These are phyloP conservation scores for Lasius fuliginosus DNA, from an alignment of 2,888 invertebrate species.

Conservation along the genomic window DNA sequence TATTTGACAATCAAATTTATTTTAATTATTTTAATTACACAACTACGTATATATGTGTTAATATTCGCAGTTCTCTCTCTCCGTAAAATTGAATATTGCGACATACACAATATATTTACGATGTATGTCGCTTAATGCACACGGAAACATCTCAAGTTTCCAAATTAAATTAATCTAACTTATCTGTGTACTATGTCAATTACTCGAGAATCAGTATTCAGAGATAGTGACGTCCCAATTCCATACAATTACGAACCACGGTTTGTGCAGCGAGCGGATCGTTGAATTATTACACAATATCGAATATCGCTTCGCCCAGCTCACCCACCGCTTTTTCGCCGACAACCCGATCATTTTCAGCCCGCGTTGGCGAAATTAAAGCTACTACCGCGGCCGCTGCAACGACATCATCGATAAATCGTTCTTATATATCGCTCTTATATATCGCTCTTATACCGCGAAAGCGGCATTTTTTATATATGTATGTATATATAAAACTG, in stretches of 20 bases:
- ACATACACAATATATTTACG: not conserved
- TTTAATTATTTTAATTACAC: conserved; percentile 2
- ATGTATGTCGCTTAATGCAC: conserved; percentile 1
- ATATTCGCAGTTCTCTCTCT: not conserved
- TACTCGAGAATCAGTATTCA: conserved; percentile 43
- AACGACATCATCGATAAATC: conserved; percentile 32
- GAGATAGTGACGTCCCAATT: conserved; percentile 19
- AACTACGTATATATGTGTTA: not conserved
- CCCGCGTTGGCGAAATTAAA: conserved; percentile 12
- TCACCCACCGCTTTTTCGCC: not conserved
- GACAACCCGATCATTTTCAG: not conserved
- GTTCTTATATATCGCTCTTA: conserved; percentile 17
- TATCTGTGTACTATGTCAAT: conserved; percentile 33
- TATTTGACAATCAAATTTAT: not conserved
- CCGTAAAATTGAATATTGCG: not conserved
- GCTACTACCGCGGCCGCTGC: not conserved
- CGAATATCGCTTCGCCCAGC: not conserved
- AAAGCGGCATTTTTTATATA: conserved; percentile 24
- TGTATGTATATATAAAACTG: conserved; percentile 54
- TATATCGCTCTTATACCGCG: not conserved
- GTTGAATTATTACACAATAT: conserved; percentile 35
- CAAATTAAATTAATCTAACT: conserved; percentile 44
- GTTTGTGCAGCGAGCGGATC: not conserved
- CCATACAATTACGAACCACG: not conserved
- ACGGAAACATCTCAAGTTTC: conserved; percentile 21